Percentiles rank a stretch among this genome's conserved stretches.
These are phyloP conservation scores for Xiphorhynchus erythropygius DNA, from an alignment of 2,797 vertebrate genomes.

Conservation along the genomic window DNA sequence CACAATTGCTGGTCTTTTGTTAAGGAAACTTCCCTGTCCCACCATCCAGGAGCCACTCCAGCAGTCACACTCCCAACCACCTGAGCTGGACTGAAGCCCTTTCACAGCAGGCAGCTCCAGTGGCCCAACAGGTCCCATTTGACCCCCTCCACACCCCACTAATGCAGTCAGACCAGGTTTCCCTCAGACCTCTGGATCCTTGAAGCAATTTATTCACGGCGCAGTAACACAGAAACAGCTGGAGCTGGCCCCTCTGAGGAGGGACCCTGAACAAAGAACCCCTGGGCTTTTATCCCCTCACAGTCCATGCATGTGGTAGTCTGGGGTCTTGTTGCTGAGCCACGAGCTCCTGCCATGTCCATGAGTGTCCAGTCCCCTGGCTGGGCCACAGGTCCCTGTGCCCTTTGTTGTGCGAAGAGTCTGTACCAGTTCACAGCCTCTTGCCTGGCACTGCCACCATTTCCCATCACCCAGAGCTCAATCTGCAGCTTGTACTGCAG, in stretches of 20 bases:
- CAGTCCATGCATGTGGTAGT: no score
- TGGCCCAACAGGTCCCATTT: rapidly evolving
- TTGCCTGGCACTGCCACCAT: neutral
- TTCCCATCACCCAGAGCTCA: no score
- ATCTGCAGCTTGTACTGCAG: neutral
- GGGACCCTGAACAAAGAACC: neutral
- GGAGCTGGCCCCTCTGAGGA: rapidly evolving
- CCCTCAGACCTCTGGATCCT: neutral
- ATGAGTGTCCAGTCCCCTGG: neutral
- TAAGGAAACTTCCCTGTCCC: rapidly evolving
- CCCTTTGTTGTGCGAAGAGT: neutral
- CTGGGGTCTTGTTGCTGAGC: neutral
- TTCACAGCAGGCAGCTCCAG: neutral
- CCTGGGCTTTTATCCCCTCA: rapidly evolving
- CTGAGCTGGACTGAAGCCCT: neutral
- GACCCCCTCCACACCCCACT: neutral
- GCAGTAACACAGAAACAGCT: neutral
- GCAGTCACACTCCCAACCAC: neutral
- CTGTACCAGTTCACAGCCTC: neutral
- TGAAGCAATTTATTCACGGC: rapidly evolving
- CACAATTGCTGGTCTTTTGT: neutral
- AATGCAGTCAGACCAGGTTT: neutral
- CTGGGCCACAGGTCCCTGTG: neutral
- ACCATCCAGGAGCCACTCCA: neutral
- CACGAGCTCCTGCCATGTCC: neutral